These are phyloP conservation scores for Montipora cactus DNA, from an alignment of 64 coral and sea anemone species.

Conservation along the genomic window DNA sequence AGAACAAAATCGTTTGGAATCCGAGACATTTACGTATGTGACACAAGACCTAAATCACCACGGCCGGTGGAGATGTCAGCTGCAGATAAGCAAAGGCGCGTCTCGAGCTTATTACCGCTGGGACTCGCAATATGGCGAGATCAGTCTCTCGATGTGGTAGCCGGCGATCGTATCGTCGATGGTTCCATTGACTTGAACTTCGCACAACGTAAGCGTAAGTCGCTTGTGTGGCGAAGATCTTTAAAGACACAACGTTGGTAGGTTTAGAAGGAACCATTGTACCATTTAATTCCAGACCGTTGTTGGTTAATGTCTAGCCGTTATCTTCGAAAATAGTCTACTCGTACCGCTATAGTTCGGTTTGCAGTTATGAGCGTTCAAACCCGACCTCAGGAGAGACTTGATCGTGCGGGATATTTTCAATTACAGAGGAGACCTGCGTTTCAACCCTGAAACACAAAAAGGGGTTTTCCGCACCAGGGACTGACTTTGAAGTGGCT, in stretches of 20 bases:
- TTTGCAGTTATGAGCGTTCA: constrained; percentile 15
- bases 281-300: not conserved
- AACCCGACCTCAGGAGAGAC: constrained; percentile 7
- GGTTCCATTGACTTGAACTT: constrained; percentile 9
- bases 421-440: not conserved
- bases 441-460: too few relatives aligned
- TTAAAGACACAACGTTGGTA: not conserved
- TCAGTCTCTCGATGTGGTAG: constrained; percentile 94
- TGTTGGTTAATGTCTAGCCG: not conserved
- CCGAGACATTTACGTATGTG: constrained; percentile 87
- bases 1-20: constrained; percentile 77
- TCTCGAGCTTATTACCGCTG: constrained; percentile 81
- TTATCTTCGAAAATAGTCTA: not conserved
- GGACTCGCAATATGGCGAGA: constrained; percentile 92
- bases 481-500: not conserved
- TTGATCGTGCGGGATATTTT: not conserved
- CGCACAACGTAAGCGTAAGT: not conserved
- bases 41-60: constrained; percentile 65
- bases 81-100: constrained; percentile 87
- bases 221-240: not conserved
- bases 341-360: constrained; percentile 25
- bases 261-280: constrained; percentile 19
- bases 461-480: too few relatives aligned
- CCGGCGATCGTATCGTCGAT: not conserved
- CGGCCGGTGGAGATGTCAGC: constrained; percentile 82